phyloP scores from a whole-genome alignment of 2,113 vertebrate species.

The Corythornis madagascariensis region DNA sequence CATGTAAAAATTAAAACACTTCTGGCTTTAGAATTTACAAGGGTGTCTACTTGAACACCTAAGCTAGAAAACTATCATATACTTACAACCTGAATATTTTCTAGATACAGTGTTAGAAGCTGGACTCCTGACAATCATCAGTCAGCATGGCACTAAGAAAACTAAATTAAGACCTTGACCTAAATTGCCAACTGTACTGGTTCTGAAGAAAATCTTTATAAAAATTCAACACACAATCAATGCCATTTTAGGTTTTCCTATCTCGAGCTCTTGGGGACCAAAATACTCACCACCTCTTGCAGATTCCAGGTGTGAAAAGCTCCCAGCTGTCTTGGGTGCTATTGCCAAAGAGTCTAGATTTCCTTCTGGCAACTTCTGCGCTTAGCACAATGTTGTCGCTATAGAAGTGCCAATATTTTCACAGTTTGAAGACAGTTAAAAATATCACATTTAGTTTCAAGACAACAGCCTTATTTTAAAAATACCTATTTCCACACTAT shows the following conservation, averaged over 20 bases:
- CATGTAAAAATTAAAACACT: not conserved
- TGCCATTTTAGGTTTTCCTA: not conserved
- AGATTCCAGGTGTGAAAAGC: slow-evolving; percentile 59
- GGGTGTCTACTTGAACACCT: not conserved
- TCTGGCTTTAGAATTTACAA: not conserved
- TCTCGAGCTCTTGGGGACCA: not conserved
- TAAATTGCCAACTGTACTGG: not conserved
- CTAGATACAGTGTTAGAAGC: not conserved
- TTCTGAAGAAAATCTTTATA: not conserved
- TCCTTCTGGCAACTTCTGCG: slow-evolving; percentile 45
- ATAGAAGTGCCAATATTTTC: not conserved
- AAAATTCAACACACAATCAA: not conserved
- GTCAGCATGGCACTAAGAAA: not conserved
- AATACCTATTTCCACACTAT: not conserved
- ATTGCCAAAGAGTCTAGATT: slow-evolving; percentile 4
- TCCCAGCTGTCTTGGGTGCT: slow-evolving; percentile 20
- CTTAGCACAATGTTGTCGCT: slow-evolving; percentile 24
- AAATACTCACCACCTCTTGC: slow-evolving; percentile 17
- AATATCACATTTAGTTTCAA: not conserved
- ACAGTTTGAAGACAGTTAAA: slow-evolving; percentile 26
- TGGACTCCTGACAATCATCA: not conserved
- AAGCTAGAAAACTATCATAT: not conserved
- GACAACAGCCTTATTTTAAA: not conserved
- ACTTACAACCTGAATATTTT: not conserved
- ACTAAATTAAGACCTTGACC: not conserved